Conservation (phyloP, 2,888 invertebrate species). For the Macrosiphum euphorbiae region DNA sequence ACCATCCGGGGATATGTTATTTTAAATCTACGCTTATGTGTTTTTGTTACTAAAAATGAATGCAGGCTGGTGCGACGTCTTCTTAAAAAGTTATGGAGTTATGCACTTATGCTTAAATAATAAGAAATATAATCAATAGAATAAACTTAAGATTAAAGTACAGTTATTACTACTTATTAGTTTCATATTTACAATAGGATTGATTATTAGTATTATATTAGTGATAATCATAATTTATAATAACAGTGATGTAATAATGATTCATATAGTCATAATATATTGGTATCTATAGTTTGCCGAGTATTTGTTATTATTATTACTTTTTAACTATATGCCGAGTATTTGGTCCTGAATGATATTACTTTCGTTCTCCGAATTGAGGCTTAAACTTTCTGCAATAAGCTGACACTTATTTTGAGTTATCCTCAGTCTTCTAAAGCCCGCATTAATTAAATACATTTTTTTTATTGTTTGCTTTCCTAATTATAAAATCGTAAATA, state of each 20-base stretch:
- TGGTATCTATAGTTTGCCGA: neutral
- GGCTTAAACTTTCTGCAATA: neutral
- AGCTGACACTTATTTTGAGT: neutral
- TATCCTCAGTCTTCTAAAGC: neutral
- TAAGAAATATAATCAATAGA: neutral
- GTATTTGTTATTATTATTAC: neutral
- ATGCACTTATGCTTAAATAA: neutral
- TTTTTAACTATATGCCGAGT: neutral
- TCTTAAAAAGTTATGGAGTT: neutral
- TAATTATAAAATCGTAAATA: neutral
- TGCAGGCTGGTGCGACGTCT: neutral
- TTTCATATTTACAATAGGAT: neutral
- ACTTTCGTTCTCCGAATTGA: neutral
- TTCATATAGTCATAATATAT: neutral
- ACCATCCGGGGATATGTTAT: neutral
- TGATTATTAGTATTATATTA: neutral
- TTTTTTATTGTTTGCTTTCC: neutral
- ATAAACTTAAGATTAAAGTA: neutral
- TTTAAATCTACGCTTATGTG: neutral
- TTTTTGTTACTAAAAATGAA: neutral
- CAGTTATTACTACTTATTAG: neutral
- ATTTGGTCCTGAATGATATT: neutral
- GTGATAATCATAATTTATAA: neutral
- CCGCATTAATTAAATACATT: neutral
- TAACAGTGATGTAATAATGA: neutral